Evolutionary conservation across 2,888 invertebrate species (phyloP).

Genomic region (Ditula angustiorana): DNA sequence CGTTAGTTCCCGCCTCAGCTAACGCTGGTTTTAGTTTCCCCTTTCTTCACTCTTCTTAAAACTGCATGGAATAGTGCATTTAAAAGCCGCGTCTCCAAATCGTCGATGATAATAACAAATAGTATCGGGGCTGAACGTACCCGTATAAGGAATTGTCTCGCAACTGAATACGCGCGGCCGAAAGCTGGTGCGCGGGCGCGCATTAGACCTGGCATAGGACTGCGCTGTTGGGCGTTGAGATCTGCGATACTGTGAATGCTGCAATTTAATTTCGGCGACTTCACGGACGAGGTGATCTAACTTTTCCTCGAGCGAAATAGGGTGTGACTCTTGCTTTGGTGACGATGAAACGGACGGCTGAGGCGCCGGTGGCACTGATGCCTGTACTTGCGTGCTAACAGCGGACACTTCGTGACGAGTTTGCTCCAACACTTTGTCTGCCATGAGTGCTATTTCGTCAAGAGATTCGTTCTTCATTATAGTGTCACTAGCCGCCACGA

Average conservation of each 20-base stretch:
- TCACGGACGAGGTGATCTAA: neutral
- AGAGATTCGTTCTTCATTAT: neutral
- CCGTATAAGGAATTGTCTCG: neutral
- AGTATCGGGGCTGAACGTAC: neutral
- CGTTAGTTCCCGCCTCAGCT: conserved; percentile 8
- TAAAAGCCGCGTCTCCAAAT: neutral
- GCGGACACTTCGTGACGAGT: neutral
- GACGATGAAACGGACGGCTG: neutral
- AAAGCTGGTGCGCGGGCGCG: neutral
- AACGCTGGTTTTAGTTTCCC: conserved; percentile 16
- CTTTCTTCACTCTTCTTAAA: neutral
- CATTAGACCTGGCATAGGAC: too few species aligned
- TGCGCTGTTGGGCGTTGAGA: too few species aligned
- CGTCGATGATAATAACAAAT: neutral
- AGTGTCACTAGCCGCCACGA: neutral
- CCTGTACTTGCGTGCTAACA: too few species aligned
- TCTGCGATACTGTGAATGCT: too few species aligned
- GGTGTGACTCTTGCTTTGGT: neutral
- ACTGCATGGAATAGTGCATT: neutral
- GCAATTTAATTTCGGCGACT: too few species aligned
- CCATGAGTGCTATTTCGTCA: neutral
- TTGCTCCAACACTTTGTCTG: conserved; percentile 3
- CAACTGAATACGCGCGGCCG: neutral
- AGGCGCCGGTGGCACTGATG: too few species aligned
- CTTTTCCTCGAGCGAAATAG: neutral